Evolutionary conservation across 2,113 vertebrate species (phyloP).

Genomic region (Dicrurus megarhynchus): DNA sequence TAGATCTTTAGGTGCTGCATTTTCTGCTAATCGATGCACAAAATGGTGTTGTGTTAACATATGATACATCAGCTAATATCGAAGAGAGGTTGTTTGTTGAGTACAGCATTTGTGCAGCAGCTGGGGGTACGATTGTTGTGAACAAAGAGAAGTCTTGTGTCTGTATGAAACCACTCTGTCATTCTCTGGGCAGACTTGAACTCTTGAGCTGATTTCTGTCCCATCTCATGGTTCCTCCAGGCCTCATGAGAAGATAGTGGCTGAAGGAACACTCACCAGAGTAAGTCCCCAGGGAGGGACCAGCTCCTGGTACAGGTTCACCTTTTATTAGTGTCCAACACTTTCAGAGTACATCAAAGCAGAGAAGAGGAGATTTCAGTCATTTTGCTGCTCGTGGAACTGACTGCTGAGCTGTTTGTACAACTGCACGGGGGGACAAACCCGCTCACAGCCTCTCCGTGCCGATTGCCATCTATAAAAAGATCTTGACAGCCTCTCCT

Average conservation of each 20-base stretch:
- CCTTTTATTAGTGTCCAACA: background rate
- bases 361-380: background rate
- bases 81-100: background rate
- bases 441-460: background rate
- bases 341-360: background rate
- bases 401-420: background rate
- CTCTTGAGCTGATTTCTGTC: background rate
- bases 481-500: background rate
- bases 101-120: background rate
- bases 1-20: background rate
- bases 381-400: background rate
- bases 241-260: background rate
- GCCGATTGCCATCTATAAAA: background rate
- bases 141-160: background rate
- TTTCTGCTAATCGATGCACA: background rate
- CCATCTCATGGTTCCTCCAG: background rate
- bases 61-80: fast-evolving
- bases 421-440: background rate
- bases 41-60: background rate
- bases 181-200: background rate
- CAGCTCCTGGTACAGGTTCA: background rate
- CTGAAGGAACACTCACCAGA: background rate
- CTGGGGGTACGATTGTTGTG: background rate
- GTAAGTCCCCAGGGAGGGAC: background rate
- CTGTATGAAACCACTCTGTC: fast-evolving